Base-by-base conservation (phyloP, 2,888 invertebrate genomes). In the Pristionchus arcanus region DNA sequence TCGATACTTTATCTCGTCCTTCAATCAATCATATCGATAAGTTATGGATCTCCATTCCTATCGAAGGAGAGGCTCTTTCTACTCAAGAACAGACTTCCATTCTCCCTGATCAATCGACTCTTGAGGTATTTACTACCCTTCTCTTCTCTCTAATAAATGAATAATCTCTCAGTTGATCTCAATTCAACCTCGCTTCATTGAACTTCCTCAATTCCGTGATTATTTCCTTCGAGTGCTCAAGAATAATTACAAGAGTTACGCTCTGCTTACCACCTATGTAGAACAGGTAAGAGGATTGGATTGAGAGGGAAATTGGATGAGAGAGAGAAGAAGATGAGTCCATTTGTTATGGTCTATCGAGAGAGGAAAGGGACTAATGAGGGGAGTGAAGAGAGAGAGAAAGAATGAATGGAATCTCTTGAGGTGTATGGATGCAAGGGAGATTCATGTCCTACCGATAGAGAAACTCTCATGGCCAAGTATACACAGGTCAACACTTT, bases 181-280 rank as follows among this genome's bases (percentile, higher is more conserved):
- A 25, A 28, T 91, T 25, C 93, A 93, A 90, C 92, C 92, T 66
- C 91, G 92, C 37, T 91, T 91, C 91, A 92, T 92, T 59, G 92
- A 93, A 66, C 90, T 94, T 68, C 92, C 92, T 7, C 93, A 94
- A 87, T 94, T 94, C 90, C 92, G 93, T 49, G 92, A 93, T 53
- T 95, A 95, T 89, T 95, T 95, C 91, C 90, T 94, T 59, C 91
- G 94, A 49, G 93, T 95, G 16, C 91, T 95, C 55, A 92, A 92
- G 63, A 94, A 94, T 90, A 95, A 95, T 91, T 94, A 93, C 92
- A 91, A 93, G 66, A 93, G 94, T 71, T 95, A 94, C 90, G 91
- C 94, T 34, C 91, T 95, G 84, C 90, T 94, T 25, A 92, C 94
- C n/a, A 91, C 94, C 13, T 95, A 94, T 88, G 93, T 95, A 77